phyloP scores from a whole-genome alignment of 2,888 invertebrate species.

The Nomada fabriciana region DNA sequence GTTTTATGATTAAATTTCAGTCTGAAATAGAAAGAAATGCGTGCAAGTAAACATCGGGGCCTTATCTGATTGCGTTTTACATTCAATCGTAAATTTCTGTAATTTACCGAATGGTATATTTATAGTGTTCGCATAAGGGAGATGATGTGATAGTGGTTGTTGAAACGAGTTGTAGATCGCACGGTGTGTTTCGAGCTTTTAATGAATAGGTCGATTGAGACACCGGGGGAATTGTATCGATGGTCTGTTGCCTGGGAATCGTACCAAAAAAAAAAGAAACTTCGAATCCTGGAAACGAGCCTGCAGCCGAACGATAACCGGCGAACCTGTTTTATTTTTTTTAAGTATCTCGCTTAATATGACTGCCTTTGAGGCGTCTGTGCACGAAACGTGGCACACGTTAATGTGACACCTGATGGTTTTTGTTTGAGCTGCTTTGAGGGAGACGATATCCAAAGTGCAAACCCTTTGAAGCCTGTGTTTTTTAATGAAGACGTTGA shows the following conservation, averaged over 20 bases:
- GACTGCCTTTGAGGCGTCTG: background rate
- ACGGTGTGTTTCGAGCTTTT: constrained; percentile 49
- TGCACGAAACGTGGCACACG: background rate
- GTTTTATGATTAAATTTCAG: no score
- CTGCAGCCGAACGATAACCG: constrained; percentile 44
- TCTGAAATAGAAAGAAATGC: no score
- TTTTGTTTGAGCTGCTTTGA: constrained; percentile 5
- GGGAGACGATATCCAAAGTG: background rate
- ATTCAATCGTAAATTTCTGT: no score
- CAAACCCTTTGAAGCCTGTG: background rate
- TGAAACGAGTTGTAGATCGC: no score
- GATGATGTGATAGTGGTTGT: no score
- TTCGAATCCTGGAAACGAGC: constrained; percentile 42
- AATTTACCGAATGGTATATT: no score
- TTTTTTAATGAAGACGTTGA: constrained; percentile 2
- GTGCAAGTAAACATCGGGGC: no score
- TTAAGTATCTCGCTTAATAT: constrained; percentile 31
- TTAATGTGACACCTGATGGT: constrained; percentile 16
- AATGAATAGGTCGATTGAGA: constrained; percentile 65
- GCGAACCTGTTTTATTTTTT: constrained; percentile 39
- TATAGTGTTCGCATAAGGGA: no score
- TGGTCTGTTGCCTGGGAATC: constrained; percentile 31
- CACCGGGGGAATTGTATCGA: constrained; percentile 60
- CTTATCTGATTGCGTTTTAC: no score
- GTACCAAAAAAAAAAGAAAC: constrained; percentile 31